Evolutionary conservation across 2,113 vertebrate genomes (phyloP).

Genomic region (Calonectris borealis): DNA sequence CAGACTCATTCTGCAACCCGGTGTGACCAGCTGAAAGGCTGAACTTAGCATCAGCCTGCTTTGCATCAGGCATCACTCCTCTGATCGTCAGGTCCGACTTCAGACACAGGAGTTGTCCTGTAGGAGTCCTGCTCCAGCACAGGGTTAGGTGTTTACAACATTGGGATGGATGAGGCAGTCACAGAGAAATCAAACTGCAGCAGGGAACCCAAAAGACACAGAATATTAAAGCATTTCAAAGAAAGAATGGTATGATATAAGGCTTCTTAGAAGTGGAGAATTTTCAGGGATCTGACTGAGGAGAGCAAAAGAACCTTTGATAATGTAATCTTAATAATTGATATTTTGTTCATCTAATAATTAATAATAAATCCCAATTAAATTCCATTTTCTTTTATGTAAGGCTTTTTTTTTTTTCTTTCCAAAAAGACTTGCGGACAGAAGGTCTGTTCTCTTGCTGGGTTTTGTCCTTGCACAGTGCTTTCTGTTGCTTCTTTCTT

Average conservation of each 20-base stretch:
- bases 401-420: neutral
- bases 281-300: conserved; percentile 13
- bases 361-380: conserved; percentile 24
- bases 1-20: neutral
- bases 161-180: neutral
- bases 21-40: neutral
- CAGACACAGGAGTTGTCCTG: neutral
- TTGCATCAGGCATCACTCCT: neutral
- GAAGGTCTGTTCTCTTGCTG: neutral
- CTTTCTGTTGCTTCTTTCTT: neutral
- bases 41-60: neutral
- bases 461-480: neutral
- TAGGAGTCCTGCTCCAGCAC: neutral
- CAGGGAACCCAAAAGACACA: neutral
- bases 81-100: neutral
- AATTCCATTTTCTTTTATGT: neutral
- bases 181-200: neutral
- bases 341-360: conserved; percentile 35
- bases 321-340: conserved; percentile 37
- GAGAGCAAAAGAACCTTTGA: conserved; percentile 15
- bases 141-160: neutral
- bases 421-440: neutral
- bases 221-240: neutral
- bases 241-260: neutral
- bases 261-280: neutral